Evolutionary conservation across 2,797 vertebrate species (phyloP), one percentile per base, ranked within the genome.

Genomic region (Enteromius unitaeniatus): DNA sequence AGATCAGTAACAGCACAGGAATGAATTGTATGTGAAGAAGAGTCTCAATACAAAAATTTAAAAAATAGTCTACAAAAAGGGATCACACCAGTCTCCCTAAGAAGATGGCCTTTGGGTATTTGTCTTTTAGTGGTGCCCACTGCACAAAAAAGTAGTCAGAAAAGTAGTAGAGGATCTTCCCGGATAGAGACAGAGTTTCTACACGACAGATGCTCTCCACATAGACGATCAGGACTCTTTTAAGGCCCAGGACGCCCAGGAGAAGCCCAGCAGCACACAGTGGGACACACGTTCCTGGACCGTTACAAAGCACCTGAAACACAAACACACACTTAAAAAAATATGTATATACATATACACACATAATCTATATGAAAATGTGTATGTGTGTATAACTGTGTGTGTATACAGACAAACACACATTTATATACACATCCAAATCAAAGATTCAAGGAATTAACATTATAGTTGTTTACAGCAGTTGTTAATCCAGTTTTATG

Each of bases 151-250:
- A 98, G 88, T 96, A 95, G 92, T 99, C 96, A 0, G 96, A 94
- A 67, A 99, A 78, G 69, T 90, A 91, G 88, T 97, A 97, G 17
- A 99, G 94, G 90, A 99, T 95, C 92, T 91, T 96, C 75, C 97
- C 97, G 0, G 96, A 97, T 21, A 99, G 91, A 0, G 97, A 99
- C 73, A 99, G 91, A 0, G 93, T 95, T 91, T 99, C 95, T 67
- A 99, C 97, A 0, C 97, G 94, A 91, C 97, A 99, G 90, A 99
- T 93, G 89, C 97, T 99, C 87, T 99, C 98, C 17, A 97, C 95
- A 1, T 97, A 99, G 88, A 99, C 94, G 62, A 98, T 94, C 85
- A 94, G 86, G 77, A 97, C 93, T 91, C 94, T 97, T 94, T 99
- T 98, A 82, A 97, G 82, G 89, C 96, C 95, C 72, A 98, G 90